Base-by-base conservation (phyloP, 1,140 invertebrate genomes). In the Lordiphosa collinella region DNA sequence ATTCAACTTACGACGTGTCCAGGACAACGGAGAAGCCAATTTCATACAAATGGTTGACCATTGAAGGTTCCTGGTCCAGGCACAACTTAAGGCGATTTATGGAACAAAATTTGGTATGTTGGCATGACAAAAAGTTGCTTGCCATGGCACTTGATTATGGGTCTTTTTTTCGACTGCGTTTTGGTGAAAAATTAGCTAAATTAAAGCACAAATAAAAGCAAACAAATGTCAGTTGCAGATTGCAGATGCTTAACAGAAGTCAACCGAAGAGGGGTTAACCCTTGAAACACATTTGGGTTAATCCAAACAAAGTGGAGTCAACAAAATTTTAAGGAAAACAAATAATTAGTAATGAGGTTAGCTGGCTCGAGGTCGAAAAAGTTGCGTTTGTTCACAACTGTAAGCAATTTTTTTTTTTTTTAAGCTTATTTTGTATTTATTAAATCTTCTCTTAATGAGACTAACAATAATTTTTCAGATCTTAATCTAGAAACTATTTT, bases 1-100 rank as follows among this genome's bases (percentile, higher is more conserved):
- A 82, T 80, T 80, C 76, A 82, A 80, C 71, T 66, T 82, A 82
- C 48, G 55, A 67, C 76, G 76, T 82, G 70, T 66, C 60, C 69
- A 65, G 64, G 61, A 67, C 43, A 55, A 59, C 59, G 44, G 54
- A 52, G 59, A 79, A 80, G 75, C 75, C 70, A 80, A 80, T 74
- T 82, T 66, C 70, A 63, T 75, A 82, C 76, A 79, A 79, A 70
- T 70, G 75, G 75, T 56, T 74, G 64, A 40, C 69, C 64, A 69
- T 36, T 74, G 69, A 69, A 69, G 50, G 64, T 71, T 52, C 37
- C 55, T 35, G 34, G 36, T 46, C 66, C 41, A 62, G 14, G 34
- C 31, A 37, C 60, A 59, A 63, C 76, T 72, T 80, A 79, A 78
- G 64, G 74, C 68, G 73, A 73, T 79, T 78, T 78, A 78, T 78